Base-by-base conservation (phyloP, 2,888 invertebrate genomes). In the Clivina fossor region DNA sequence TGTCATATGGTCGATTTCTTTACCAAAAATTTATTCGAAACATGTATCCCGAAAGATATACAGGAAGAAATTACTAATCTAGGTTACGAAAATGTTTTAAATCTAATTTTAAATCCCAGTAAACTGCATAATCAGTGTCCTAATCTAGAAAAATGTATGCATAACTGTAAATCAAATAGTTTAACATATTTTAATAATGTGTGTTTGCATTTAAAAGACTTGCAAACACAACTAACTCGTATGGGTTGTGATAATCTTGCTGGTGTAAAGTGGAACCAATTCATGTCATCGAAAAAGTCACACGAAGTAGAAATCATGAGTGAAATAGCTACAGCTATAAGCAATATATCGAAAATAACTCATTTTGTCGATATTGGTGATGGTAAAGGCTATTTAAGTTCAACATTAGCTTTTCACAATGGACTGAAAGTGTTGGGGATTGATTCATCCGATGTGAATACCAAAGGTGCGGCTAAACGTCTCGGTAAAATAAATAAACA, bases 311-410 rank as follows among this genome's bases (percentile, higher is more conserved):
- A 85, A 69, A 74, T 79, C 9, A 80, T 86, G 72, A 84, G 86
- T 1, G 74, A 74, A 0, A 70, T 87, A 1, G 78, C 84, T 0
- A 77, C 82, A 1, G 76, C 79, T 1, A 67, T 88, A 5, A 69
- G 72, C 15, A 62, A 67, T 11, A 60, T 68, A 26, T 65, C 68
- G 13, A 54, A 70, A 66, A 69, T 72, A 2, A 63, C 70, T 3
- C 78, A 81, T 71, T 75, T 89, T 32, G 78, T 94, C 11, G 95
- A 95, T 69, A 84, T 91, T 33, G 95, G 95, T 0, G 93, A 93
- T 66, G 95, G 95, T 0, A 88, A 90, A 68, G 95, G 93, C 0
- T 90, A 93, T 71, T 75, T 94, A 28, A 87, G 90, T 33, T 84
- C 86, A 0, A 80, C 86, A 8, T 69, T 95, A 41, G 81, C 87